Conservation (phyloP, 1,140 invertebrate species). For the Diprion similis region DNA sequence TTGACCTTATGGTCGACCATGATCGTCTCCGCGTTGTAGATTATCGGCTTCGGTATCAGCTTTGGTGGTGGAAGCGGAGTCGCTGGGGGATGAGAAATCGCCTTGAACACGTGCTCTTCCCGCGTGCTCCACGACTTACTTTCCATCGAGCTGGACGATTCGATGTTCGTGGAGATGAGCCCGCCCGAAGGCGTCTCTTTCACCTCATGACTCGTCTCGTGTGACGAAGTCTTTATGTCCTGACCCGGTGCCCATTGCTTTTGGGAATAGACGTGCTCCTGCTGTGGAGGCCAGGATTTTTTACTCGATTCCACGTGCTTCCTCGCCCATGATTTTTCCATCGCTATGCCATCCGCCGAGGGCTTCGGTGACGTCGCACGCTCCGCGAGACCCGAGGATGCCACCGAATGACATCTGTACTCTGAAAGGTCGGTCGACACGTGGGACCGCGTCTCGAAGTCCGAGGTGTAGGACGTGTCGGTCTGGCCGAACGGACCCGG, state of each 20-base stretch:
- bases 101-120: slow-evolving; percentile 44
- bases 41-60: slow-evolving; percentile 45
- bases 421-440: slow-evolving; percentile 38
- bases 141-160: slow-evolving; percentile 50
- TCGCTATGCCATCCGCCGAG: slow-evolving; percentile 66
- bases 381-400: slow-evolving; percentile 35
- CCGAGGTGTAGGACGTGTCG: slow-evolving; percentile 39
- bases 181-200: slow-evolving; percentile 47
- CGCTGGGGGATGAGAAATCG: slow-evolving; percentile 32
- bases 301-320: slow-evolving; percentile 59
- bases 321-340: slow-evolving; percentile 71
- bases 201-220: slow-evolving; percentile 46
- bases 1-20: slow-evolving; percentile 60
- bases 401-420: slow-evolving; percentile 45
- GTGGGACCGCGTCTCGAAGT: slow-evolving; percentile 45
- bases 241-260: slow-evolving; percentile 29
- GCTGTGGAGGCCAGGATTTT: slow-evolving; percentile 62
- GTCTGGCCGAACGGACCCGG: slow-evolving; percentile 1
- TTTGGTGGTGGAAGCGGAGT: slow-evolving; percentile 21
- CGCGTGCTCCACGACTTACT: slow-evolving; percentile 51
- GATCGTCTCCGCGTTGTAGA: slow-evolving; percentile 59
- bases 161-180: slow-evolving; percentile 48
- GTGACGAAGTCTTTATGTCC: slow-evolving; percentile 49
- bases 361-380: slow-evolving; percentile 57
- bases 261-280: background rate